A percentile compares a stretch with the other conserved stretches of the same genome.
phyloP scores from a whole-genome alignment of 2,888 invertebrate genomes.

The Parelbella ahira region DNA sequence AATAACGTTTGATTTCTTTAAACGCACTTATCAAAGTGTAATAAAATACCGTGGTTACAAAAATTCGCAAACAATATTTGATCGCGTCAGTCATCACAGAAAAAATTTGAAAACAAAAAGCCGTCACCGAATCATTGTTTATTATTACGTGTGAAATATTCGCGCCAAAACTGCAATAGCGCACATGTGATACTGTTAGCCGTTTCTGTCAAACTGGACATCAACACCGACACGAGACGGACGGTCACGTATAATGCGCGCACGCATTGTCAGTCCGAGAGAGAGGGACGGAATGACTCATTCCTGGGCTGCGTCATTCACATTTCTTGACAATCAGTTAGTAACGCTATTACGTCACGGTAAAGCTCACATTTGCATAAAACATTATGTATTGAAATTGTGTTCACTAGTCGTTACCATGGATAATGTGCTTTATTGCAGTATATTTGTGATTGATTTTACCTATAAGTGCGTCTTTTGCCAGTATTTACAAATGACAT shows the following conservation, averaged over 20 bases:
- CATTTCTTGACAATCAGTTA: slow-evolving; percentile 11
- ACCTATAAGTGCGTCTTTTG: too few species aligned
- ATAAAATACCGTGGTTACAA: slow-evolving; percentile 60
- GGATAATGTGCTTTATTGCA: too few species aligned
- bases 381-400: neutral
- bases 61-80: slow-evolving; percentile 53
- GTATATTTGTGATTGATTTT: too few species aligned
- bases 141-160: slow-evolving; percentile 29
- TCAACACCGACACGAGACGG: slow-evolving; percentile 39
- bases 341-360: slow-evolving; percentile 12
- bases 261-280: slow-evolving; percentile 50
- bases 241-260: slow-evolving; percentile 63
- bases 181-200: slow-evolving; percentile 37
- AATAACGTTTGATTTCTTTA: slow-evolving; percentile 60
- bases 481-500: too few species aligned
- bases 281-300: slow-evolving; percentile 62
- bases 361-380: slow-evolving; percentile 21
- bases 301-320: slow-evolving; percentile 41
- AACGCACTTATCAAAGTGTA: slow-evolving; percentile 58
- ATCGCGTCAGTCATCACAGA: slow-evolving; percentile 66
- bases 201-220: slow-evolving; percentile 52
- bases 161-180: slow-evolving; percentile 41
- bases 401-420: too few species aligned
- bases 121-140: slow-evolving; percentile 25
- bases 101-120: too few species aligned